Evolutionary conservation across 2,888 invertebrate genomes (phyloP), one percentile per base, ranked within the genome.

Genomic region (Xestia rhomboidea): DNA sequence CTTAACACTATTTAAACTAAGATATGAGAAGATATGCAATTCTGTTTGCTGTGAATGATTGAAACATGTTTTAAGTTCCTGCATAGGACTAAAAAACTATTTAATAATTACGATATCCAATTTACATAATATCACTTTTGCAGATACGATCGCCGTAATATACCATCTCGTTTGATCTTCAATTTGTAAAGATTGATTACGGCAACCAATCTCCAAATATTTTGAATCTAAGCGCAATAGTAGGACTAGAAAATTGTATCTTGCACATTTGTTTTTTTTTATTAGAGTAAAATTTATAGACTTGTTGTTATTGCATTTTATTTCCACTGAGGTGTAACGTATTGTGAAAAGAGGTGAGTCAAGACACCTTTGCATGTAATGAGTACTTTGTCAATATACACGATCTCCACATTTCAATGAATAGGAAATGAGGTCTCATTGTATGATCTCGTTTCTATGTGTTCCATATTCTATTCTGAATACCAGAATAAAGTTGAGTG

Each of bases 241-340:
- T 80, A 54, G 30, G 44, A 66, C 68, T 69, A 66, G 21, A 41
- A 57, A 13, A 46, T 38, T 62, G 51, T 54, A 66, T 67, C 69
- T 51, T 70, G 66, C 63, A 67, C 81, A 51, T 49, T 51, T 68
- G 64, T 73, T 82, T 85, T 49, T 54, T 68, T 79, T 71, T 63
- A 54, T 18, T 76, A 70, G 68, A 66, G 38, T 73, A 30, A 72
- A 66, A 73, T 77, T 80, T 77, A 81, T 76, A 81, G 62, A 78
- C 62, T 76, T 77, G 60, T 84, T 83, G 51, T 76, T 80, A 77
- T 75, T 80, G 68, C 67, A 79, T 79, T 82, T 70, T 60, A 73
- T 77, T 77, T 73, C 68, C 11, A 54, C 24, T 67, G 62, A 64
- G 7, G 34, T 73, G 68, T 80, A 44, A 34, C 30, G 38, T 57